phyloP scores from a whole-genome alignment of 2,113 vertebrate species.

The Shinisaurus crocodilurus region DNA sequence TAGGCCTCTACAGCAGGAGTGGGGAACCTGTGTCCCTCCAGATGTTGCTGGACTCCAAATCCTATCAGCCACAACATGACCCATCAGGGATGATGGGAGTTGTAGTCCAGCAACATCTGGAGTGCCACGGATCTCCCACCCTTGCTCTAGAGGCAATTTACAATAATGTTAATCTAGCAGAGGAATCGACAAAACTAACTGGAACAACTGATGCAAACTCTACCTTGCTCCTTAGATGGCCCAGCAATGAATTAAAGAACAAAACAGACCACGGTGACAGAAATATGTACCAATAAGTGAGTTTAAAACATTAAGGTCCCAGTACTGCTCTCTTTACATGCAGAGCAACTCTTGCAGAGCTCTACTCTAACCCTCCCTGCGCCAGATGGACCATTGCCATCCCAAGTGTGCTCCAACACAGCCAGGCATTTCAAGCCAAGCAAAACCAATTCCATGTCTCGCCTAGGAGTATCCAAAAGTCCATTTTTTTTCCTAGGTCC shows the following conservation, averaged over 20 bases:
- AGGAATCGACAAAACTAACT: constrained; percentile 26
- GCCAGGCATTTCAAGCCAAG: background rate
- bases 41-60: background rate
- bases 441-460: background rate
- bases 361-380: background rate
- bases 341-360: fast-evolving
- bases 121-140: background rate
- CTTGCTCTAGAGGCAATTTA: background rate
- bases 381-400: no score
- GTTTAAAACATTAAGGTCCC: no score
- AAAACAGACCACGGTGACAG: background rate
- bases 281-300: no score
- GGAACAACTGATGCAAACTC: background rate
- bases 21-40: background rate
- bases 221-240: background rate
- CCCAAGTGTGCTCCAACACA: background rate
- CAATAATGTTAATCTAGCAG: constrained; percentile 40
- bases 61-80: background rate
- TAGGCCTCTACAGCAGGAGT: background rate
- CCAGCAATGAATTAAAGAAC: background rate
- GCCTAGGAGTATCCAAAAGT: no score
- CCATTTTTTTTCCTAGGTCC: background rate
- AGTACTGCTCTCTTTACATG: no score
- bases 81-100: background rate
- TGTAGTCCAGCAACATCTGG: background rate